A percentile compares a stretch with the other conserved stretches of the same genome.
phyloP scores from a whole-genome alignment of 2,888 invertebrate species.

The Euzetes globulus region DNA sequence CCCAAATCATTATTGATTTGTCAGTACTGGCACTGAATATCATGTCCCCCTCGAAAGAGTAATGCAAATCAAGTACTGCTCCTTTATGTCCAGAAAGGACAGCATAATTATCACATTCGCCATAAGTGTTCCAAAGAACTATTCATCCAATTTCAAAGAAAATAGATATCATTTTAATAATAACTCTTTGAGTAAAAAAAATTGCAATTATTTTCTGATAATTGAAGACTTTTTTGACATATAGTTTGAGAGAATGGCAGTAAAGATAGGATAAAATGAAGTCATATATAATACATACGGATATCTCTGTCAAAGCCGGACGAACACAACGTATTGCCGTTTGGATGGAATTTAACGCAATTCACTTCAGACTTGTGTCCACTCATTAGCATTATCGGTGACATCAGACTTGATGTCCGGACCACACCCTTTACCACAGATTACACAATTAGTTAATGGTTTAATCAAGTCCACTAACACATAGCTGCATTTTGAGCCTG shows the following conservation, averaged over 20 bases:
- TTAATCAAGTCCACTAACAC: no score
- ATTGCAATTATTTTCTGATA: no score
- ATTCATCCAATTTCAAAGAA: slow-evolving; percentile 37
- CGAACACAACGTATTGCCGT: slow-evolving; percentile 87
- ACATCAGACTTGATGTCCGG: slow-evolving; percentile 54
- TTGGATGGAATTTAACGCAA: slow-evolving; percentile 85
- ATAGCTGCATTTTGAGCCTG: no score
- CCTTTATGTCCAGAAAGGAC: slow-evolving; percentile 88
- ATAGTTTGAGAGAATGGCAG: neutral
- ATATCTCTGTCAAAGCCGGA: slow-evolving; percentile 92
- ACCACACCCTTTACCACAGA: neutral
- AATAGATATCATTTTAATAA: slow-evolving; percentile 34
- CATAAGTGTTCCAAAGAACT: slow-evolving; percentile 89
- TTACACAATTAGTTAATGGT: neutral
- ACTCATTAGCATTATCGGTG: slow-evolving; percentile 90
- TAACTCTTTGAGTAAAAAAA: slow-evolving; percentile 3
- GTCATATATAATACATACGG: slow-evolving; percentile 59
- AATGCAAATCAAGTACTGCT: slow-evolving; percentile 77
- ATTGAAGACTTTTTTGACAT: no score
- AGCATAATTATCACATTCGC: slow-evolving; percentile 94
- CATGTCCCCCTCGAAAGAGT: slow-evolving; percentile 46
- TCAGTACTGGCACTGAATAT: slow-evolving; percentile 61
- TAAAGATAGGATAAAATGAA: neutral
- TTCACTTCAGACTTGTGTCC: slow-evolving; percentile 97
- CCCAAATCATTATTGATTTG: slow-evolving; percentile 91